These are phyloP conservation scores for Ptychobarbus kaznakovi DNA, from an alignment of 2,797 vertebrate species.

Conservation along the genomic window DNA sequence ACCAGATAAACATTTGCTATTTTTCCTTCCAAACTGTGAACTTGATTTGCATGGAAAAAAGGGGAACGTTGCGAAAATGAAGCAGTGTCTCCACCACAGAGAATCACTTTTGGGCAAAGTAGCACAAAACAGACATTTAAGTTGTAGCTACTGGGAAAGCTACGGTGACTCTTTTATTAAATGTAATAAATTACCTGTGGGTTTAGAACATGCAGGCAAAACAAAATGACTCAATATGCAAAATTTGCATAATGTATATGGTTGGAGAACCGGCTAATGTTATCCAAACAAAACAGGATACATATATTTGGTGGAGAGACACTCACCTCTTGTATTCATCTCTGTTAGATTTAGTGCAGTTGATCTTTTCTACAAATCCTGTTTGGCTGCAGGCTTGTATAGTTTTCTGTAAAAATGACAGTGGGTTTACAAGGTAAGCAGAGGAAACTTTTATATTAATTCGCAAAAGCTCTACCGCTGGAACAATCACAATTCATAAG, in stretches of 20 bases:
- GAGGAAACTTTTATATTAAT: background rate
- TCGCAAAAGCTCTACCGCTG: background rate
- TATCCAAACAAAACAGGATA: background rate
- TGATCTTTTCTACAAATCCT: constrained; percentile 87
- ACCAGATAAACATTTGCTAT: background rate
- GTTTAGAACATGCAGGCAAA: background rate
- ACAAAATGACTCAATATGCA: background rate
- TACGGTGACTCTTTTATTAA: background rate
- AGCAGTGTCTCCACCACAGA: background rate
- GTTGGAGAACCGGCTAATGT: background rate
- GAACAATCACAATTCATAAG: background rate
- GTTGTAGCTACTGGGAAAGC: background rate
- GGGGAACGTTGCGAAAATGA: background rate
- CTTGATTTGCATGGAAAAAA: background rate
- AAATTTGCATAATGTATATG: background rate
- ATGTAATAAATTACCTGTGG: background rate
- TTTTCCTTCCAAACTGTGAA: background rate
- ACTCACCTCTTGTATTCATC: constrained; percentile 87
- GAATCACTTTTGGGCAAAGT: background rate
- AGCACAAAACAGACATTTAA: background rate
- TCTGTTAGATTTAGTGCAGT: constrained; percentile 81
- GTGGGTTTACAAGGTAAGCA: background rate
- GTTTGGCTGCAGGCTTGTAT: constrained; percentile 78
- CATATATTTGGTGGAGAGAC: background rate
- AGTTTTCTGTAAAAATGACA: constrained; percentile 76